Base-by-base conservation (phyloP, 2,888 invertebrate species). In the Palloptera scutellata region DNA sequence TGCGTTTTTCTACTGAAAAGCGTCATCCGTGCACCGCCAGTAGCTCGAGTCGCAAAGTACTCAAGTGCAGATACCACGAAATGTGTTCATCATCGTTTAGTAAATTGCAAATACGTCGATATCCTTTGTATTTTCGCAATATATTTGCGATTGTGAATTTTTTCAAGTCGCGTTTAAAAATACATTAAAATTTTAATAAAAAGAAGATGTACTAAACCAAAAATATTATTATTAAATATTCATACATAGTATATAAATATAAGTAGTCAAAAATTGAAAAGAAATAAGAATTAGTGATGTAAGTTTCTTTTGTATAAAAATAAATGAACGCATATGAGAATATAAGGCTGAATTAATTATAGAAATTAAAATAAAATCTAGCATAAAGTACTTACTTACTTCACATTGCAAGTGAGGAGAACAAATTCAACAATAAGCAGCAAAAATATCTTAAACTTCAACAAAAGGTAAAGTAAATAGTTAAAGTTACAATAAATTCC, bases 141-240 rank as follows among this genome's bases (percentile, higher is more conserved):
- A 78, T 79, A 68, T 83, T 82, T 78, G 82, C 79, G 71, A 79
- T 77, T 72, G 83, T 83, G 74, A 82, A 82, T 75, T 81, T 83
- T 75, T 83, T 83, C 75, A 83, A 83, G 75, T 83, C 83, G 77
- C 83, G 83, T 77, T 83, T 83, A 79, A 83, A 83, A 78, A 64
- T 68, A 61, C 70, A 73, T 66, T 70, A 69, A 55, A 55, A 48
- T 9, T 11, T 19, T 61, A 65, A 61, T 43, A 13, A 51, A 65
- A 52, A 15, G 54, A 66, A 54, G 45, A 68, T 64, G 63, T 57
- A 57, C 43, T 57, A 66, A 67, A 69, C 61, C 52, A 64, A 69
- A 64, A 58, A 55, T 52, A 30, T 48, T 58, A 13, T n/a, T 52
- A 64, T n/a, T 51, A 48, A 64, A 69, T 59, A 64, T n/a, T 8